Base-by-base conservation (phyloP, 2,888 invertebrate genomes). In the Mimumesa dahlbomi region DNA sequence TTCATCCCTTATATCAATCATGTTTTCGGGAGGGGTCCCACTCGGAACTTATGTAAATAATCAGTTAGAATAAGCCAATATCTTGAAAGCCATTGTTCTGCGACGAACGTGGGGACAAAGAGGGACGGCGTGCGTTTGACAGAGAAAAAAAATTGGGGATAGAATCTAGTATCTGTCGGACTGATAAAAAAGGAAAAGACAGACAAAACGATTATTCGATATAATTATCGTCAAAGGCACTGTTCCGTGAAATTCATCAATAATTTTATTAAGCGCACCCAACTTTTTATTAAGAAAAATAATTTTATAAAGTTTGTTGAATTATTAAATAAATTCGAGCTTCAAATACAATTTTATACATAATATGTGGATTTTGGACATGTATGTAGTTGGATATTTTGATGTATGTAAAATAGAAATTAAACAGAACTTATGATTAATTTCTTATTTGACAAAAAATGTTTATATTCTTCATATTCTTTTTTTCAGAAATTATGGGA, bases 91-190 rank as follows among this genome's bases (percentile, higher is more conserved):
- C 56, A 50, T 67, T 56, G 64, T 67, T 43, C 36, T 11, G 22
- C 22, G 14, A 7, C 14, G 36, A 63, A 49, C 49, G 31, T n/a
- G 36, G 43, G 9, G 21, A 9, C 19, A 13, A 13, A 29, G 43
- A 22, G 9, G 25, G 58, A 58, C 42, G 18, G 36, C 63, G 38
- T 43, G 64, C 31, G 22, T 34, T 40, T 49, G 54, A 74, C 56
- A 49, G 48, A 64, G 40, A 74, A 64, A 61, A n/a, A n/a, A 69
- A 65, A 59, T 40, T 59, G 53, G 36, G 22, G 43, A 53, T 53
- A 22, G 48, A 59, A 34, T 68, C 59, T 61, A 46, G 54, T 64
- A 49, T 74, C 74, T 43, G 40, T 43, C 22, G 21, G 34, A n/a
- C 25, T 36, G 31, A 48, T 38, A 40, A 48, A 73, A 57, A 45